A percentile compares a stretch with the other conserved stretches of the same genome.
phyloP scores from a whole-genome alignment of 2,888 invertebrate species.

The Exocentrus adspersus region DNA sequence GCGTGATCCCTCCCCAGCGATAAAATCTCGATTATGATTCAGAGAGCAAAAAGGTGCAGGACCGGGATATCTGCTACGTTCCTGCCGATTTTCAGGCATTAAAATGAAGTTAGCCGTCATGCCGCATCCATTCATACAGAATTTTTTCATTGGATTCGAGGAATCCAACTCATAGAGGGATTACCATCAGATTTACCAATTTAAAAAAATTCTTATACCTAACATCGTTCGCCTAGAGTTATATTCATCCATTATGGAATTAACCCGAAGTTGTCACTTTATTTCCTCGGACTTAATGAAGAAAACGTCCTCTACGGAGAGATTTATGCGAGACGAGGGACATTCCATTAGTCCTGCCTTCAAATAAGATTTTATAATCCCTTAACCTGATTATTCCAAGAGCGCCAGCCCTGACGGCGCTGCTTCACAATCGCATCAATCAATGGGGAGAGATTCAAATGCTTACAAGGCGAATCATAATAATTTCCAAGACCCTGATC shows the following conservation, averaged over 20 bases:
- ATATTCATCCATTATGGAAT: too few relatives aligned
- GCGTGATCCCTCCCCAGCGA: not conserved
- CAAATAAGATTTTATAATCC: constrained; percentile 20
- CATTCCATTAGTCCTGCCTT: constrained; percentile 19
- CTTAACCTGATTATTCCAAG: constrained; percentile 22
- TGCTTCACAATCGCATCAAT: constrained; percentile 19
- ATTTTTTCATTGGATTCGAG: too few relatives aligned
- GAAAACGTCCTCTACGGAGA: not conserved
- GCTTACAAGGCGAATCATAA: constrained; percentile 9
- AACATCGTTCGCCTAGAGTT: too few relatives aligned
- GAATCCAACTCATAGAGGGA: too few relatives aligned
- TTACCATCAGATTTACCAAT: too few relatives aligned
- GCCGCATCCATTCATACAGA: too few relatives aligned
- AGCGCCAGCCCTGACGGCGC: constrained; percentile 5
- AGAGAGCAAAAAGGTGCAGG: not conserved
- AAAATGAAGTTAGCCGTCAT: constrained; percentile 11
- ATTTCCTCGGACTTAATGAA: not conserved
- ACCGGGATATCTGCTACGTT: not conserved
- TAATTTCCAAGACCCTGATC: too few relatives aligned
- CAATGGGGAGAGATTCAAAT: constrained; percentile 24
- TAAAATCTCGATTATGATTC: constrained; percentile 5
- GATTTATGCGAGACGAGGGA: constrained; percentile 21
- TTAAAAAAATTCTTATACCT: too few relatives aligned
- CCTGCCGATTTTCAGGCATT: not conserved
- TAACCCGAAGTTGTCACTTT: not conserved